These are phyloP conservation scores for Passer domesticus DNA, from an alignment of 2,113 vertebrate species.

Conservation along the genomic window DNA sequence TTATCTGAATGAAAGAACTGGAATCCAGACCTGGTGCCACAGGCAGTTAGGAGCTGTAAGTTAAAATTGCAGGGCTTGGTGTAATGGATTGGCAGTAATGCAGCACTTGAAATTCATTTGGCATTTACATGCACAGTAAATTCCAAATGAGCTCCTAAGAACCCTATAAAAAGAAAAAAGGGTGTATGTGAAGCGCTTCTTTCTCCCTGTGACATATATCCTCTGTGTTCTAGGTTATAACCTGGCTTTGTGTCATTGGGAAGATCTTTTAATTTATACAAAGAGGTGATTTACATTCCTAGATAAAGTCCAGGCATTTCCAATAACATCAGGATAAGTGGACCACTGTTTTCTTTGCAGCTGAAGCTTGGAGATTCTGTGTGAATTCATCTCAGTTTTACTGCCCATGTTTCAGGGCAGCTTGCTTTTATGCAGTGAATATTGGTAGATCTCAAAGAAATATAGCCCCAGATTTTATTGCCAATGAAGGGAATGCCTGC, in stretches of 20 bases:
- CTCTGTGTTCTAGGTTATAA: neutral
- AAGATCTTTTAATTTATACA: neutral
- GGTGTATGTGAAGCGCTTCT: neutral
- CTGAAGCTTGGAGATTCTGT: neutral
- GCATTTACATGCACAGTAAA: slow-evolving; percentile 59
- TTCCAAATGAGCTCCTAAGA: slow-evolving; percentile 55
- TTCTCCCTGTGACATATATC: neutral
- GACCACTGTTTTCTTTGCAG: neutral
- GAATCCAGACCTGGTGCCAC: neutral
- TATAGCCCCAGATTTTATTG: neutral
- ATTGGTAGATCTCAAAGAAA: slow-evolving; percentile 30
- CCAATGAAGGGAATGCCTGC: neutral
- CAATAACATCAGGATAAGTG: neutral
- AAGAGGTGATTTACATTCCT: neutral
- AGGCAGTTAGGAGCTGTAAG: neutral
- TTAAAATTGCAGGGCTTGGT: slow-evolving; percentile 5
- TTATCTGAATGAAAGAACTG: neutral
- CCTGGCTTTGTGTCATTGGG: neutral
- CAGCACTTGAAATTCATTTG: slow-evolving; percentile 41
- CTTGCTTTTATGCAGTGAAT: neutral
- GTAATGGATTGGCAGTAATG: slow-evolving; percentile 12
- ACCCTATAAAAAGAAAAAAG: slow-evolving; percentile 5
- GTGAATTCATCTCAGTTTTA: neutral
- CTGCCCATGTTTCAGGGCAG: neutral
- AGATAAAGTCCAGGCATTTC: neutral